These are phyloP conservation scores for Heliconius eleuchia DNA, from an alignment of 1,140 invertebrate genomes.

Conservation along the genomic window DNA sequence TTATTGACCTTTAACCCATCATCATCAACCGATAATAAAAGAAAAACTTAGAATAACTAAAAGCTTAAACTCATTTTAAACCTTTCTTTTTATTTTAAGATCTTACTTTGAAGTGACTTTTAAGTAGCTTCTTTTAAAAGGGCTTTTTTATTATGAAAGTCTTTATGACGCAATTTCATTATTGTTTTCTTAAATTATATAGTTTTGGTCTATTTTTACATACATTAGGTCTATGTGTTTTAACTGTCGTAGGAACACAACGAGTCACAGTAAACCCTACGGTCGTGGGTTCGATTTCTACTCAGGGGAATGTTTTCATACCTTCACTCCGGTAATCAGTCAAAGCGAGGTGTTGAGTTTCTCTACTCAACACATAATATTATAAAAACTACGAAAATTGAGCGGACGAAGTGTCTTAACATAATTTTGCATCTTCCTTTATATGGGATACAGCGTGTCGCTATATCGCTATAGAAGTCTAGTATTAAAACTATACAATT, in stretches of 20 bases:
- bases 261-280: neutral
- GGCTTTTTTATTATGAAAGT: neutral
- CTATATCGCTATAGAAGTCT: no score
- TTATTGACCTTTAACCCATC: neutral
- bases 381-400: no score
- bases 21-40: constrained; percentile 4
- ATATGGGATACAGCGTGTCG: no score
- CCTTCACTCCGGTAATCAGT: no score
- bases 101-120: neutral
- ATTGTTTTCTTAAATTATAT: neutral
- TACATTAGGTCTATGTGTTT: no score
- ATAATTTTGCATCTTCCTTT: no score
- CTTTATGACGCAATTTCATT: neutral
- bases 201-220: neutral
- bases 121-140: neutral
- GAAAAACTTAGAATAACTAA: neutral
- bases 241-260: no score
- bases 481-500: neutral
- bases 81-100: constrained; percentile 1
- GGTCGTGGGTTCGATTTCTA: neutral
- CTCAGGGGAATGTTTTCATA: neutral
- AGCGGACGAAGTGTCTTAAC: no score
- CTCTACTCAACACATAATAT: no score
- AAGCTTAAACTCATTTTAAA: neutral
- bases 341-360: no score